phyloP scores from a whole-genome alignment of 1,140 invertebrate genomes.

The Pomacea maculata region DNA sequence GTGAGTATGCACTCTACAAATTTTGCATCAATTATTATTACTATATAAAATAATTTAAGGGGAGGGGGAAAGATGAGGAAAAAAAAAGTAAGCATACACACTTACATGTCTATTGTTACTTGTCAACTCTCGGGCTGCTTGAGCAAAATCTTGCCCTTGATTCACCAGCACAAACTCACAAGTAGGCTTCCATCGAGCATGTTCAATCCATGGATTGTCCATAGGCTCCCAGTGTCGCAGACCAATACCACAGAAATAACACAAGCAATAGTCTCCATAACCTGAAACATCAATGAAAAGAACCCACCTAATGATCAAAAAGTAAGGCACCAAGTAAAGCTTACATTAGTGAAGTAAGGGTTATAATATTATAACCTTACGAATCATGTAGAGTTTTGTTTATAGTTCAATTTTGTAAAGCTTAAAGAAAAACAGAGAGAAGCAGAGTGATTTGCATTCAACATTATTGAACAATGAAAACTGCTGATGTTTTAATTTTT shows the following conservation, averaged over 20 bases:
- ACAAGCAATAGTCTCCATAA: constrained; percentile 77
- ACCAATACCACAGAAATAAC: constrained; percentile 82
- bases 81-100: not conserved
- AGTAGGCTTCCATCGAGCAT: constrained; percentile 69
- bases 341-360: too few species aligned
- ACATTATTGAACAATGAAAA: too few species aligned
- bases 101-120: constrained; percentile 14
- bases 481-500: too few species aligned
- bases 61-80: not conserved
- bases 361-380: too few species aligned
- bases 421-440: too few species aligned
- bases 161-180: constrained; percentile 79
- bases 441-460: too few species aligned
- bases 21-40: too few species aligned
- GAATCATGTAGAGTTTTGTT: too few species aligned
- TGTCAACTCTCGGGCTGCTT: constrained; percentile 2
- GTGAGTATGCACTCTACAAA: too few species aligned
- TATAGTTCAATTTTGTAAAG: too few species aligned
- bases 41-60: not conserved
- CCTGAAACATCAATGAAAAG: constrained; percentile 65
- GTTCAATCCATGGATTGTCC: constrained; percentile 80
- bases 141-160: constrained; percentile 72
- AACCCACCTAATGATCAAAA: not conserved
- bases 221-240: constrained; percentile 76
- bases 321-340: too few species aligned